A percentile compares a stretch with the other conserved stretches of the same genome.
Evolutionary conservation across 2,888 invertebrate genomes (phyloP).

Genomic region (Lasioglossum oenotherae): DNA sequence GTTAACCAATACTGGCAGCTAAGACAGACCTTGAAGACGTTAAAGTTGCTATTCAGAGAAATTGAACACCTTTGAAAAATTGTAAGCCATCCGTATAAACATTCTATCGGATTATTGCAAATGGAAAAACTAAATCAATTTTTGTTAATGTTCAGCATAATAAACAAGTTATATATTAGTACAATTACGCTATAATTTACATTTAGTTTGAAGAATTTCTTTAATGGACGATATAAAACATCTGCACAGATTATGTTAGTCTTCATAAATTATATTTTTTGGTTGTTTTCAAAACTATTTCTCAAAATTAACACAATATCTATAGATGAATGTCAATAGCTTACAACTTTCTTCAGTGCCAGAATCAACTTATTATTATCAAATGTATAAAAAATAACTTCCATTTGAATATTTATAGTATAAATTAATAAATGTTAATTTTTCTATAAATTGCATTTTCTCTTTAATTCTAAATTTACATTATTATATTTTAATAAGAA

Average conservation of each 20-base stretch:
- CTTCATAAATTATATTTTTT: neutral
- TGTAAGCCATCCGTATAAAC: constrained; percentile 37
- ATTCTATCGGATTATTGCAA: neutral
- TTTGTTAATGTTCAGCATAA: neutral
- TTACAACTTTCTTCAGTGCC: constrained; percentile 46
- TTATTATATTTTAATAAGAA: neutral
- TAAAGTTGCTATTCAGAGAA: constrained; percentile 23
- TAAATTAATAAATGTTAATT: neutral
- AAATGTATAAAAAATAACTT: neutral
- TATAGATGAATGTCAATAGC: neutral
- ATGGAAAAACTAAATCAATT: neutral
- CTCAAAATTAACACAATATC: neutral
- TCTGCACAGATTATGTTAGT: neutral
- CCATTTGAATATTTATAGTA: neutral
- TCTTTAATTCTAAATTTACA: too few species aligned
- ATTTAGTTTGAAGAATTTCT: too few species aligned
- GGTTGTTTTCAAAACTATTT: neutral
- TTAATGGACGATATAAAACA: too few species aligned
- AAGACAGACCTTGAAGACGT: constrained; percentile 21
- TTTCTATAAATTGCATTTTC: neutral
- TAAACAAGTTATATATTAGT: neutral
- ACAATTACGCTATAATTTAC: too few species aligned
- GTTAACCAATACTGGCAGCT: constrained; percentile 20
- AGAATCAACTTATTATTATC: neutral
- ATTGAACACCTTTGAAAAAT: constrained; percentile 34